Base-by-base conservation (phyloP, 2,888 invertebrate species). In the Stegophylla sp. region DNA sequence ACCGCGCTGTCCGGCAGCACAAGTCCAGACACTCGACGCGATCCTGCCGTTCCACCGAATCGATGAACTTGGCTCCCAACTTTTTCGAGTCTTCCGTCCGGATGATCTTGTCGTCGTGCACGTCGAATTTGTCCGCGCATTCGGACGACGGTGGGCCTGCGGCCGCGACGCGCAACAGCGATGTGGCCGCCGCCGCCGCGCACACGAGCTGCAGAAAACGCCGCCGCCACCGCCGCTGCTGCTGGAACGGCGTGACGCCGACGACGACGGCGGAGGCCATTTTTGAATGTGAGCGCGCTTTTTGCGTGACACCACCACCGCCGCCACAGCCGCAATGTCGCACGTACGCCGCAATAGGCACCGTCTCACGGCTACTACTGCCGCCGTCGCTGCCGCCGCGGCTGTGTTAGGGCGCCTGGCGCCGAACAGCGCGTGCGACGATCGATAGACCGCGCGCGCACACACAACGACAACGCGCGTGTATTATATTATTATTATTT, bases 81-180 rank as follows among this genome's bases (percentile, higher is more conserved):
- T 92, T 91, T 85, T 92, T 91, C 0, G 96, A 96, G 87, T 96
- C 96, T 85, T 94, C 93, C 1, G 95, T 95, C 85, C 94, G 90
- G 85, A 96, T 96, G 85, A 96, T 96, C 86, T 94, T 95, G 87
- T 95, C 94, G 85, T 90, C 90, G 87, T 94, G 94, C 83, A 96
- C 91, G 87, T 94, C 94, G 87, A 95, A 96, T 87, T 91, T 91
- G 84, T 91, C 90, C 20, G 51, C 82, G 59, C 83, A 83, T 20
- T 23, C 23, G 45, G 56, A 17, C 7, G 53, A 17, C 72, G 34
- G 23, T 15, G 61, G 63, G 12, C 20, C n/a, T 3, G 43, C 20
- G 34, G 48, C 23, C 3, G 51, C 51, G n/a, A 26, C 26, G n/a
- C 26, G 23, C 1, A 48, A 5, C 23, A 20, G 0, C 73, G 15